Evolutionary conservation across 2,888 invertebrate genomes (phyloP), one percentile per base, ranked within the genome.

Genomic region (Cacoxenus indagator): DNA sequence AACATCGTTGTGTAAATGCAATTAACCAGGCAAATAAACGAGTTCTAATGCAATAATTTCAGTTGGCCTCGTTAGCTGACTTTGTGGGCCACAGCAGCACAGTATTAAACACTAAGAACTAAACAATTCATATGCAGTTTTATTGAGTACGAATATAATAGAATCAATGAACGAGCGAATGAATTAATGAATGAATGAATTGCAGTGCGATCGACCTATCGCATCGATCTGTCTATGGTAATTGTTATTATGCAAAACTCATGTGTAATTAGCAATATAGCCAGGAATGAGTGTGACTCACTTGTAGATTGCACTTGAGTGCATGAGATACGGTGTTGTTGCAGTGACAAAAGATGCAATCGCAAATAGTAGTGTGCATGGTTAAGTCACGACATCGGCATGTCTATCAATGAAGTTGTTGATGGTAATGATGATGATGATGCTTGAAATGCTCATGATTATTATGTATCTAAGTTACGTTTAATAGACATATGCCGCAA

Each of bases 321-420:
- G 5, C 22, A 9, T 31, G 26, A 19, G 59, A n/a, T n/a, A n/a
- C n/a, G n/a, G n/a, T n/a, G n/a, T n/a, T 59, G 59, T 59, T 19
- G 19, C 31, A 3, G 17, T 51, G 22, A 51, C 22, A 51, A 55
- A 26, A 55, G 55, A 55, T 55, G 26, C 55, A 26, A 11, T 24
- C 26, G 31, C 31, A 19, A n/a, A 17, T 22, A 51, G 19, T 19
- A 59, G 26, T 31, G 31, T 59, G 59, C 59, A 59, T 73, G 73
- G 70, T 81, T 81, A 80, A 81, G 72, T 81, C 80, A 81, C 75
- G 70, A 70, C 74, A 80, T 78, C 77, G 81, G 81, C 80, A 81
- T 81, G 75, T 80, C 68, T 75, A 19, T 37, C 9, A 5, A 37
- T 55, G 55, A 1, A 70, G 67, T 70, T 73, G 68, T 64, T 64